Evolutionary conservation across 2,888 invertebrate genomes (phyloP), one percentile per base, ranked within the genome.

Genomic region (Stenolophus ochropezus): DNA sequence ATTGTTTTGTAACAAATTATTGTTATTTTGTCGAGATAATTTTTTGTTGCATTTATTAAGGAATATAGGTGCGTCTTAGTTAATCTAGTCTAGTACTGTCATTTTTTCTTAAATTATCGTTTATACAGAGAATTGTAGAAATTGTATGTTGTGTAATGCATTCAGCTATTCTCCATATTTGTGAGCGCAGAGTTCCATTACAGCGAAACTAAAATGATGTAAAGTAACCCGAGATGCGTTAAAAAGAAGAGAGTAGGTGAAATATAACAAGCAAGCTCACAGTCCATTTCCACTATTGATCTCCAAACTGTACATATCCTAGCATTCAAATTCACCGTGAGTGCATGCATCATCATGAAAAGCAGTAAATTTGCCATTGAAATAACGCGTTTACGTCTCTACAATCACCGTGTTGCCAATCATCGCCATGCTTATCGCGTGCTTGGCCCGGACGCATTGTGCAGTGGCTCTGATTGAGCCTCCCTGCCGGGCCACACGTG

Each of bases 381-480:
- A 69, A 69, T 65, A 69, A 42, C 69, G 69, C 69, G 47, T 69
- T 69, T 47, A 47, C 42, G 69, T 69, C 69, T 21, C 65, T 69
- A 69, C 42, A 42, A 42, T 69, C 69, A 20, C 33, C 69, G 33
- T 18, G 47, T 42, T 20, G 69, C 42, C 33, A 47, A 69, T 69
- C 69, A 69, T 69, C 69, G 47, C 33, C 69, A 69, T 47, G 42
- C 69, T 69, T 69, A 69, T 69, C 69, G 69, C 69, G 33, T 69
- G 42, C 69, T 65, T 25, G 16, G 65, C 14, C 23, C 61, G 61
- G 56, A 56, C 61, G 25, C 61, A 61, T 61, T 61, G 61, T 61
- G 56, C 56, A 56, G 5, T 25, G 1, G 25, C n/a, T n/a, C 56
- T 56, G 56, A 56, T 56, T 56, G 61, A 61, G 61, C n/a, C 4